A percentile compares a stretch with the other conserved stretches of the same genome.
These are phyloP conservation scores for Pachypanchax playfairii DNA, from an alignment of 2,113 vertebrate genomes.

Conservation along the genomic window DNA sequence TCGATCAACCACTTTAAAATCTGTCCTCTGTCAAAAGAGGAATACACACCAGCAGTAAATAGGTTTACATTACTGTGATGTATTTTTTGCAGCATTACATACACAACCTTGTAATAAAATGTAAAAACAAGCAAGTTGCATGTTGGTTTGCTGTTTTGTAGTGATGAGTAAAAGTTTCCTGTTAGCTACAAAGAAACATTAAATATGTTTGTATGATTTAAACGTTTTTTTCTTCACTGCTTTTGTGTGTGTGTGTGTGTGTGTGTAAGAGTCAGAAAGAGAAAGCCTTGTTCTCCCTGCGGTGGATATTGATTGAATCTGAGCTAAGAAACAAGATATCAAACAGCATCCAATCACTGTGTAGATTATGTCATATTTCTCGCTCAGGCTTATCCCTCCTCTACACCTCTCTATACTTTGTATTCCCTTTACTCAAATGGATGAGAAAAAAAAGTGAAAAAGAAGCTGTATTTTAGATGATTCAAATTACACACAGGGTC, in stretches of 20 bases:
- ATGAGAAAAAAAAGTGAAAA: background rate
- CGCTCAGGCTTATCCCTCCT: slow-evolving; percentile 32
- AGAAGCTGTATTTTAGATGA: background rate
- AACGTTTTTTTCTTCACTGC: slow-evolving; percentile 17
- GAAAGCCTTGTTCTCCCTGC: slow-evolving; percentile 23
- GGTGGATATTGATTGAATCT: slow-evolving; percentile 68
- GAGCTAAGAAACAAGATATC: slow-evolving; percentile 64
- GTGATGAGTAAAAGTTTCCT: too few species aligned
- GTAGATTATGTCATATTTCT: slow-evolving; percentile 65
- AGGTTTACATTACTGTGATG: background rate
- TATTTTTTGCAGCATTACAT: background rate
- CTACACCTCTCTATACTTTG: slow-evolving; percentile 38
- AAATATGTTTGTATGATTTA: slow-evolving; percentile 13
- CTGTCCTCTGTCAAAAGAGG: background rate
- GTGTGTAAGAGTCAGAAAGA: background rate
- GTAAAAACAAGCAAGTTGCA: background rate
- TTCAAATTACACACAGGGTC: slow-evolving; percentile 29
- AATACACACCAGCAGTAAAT: background rate
- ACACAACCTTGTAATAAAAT: background rate
- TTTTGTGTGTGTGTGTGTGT: slow-evolving; percentile 17
- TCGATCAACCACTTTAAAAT: background rate
- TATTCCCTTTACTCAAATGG: slow-evolving; percentile 55
- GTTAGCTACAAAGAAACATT: slow-evolving; percentile 19
- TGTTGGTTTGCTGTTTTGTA: background rate
- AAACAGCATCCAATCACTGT: slow-evolving; percentile 57